Evolutionary conservation across 2,797 vertebrate genomes (phyloP).

Genomic region (Astyanax mexicanus): DNA sequence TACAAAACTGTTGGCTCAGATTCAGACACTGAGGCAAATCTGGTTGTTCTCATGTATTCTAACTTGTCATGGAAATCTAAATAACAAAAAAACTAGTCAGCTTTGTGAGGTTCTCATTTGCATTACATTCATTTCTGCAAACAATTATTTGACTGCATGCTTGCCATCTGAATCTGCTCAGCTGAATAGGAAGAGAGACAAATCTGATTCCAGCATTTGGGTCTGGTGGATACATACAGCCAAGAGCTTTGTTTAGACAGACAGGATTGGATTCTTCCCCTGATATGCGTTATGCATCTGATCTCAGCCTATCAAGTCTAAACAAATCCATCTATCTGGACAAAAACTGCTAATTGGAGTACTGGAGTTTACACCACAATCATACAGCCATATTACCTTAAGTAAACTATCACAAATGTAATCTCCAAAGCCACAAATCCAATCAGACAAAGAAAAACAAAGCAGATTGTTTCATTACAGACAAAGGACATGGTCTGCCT

Average conservation of each 20-base stretch:
- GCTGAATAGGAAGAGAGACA: neutral
- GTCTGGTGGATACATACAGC: neutral
- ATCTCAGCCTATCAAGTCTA: neutral
- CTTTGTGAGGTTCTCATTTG: neutral
- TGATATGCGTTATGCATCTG: neutral
- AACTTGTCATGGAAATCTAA: neutral
- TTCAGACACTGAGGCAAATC: neutral
- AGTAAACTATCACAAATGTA: neutral
- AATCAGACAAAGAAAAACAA: neutral
- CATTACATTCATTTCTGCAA: constrained; percentile 14
- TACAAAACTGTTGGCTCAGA: neutral
- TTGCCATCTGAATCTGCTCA: constrained; percentile 17
- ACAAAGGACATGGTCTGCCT: neutral
- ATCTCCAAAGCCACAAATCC: neutral
- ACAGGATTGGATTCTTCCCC: neutral
- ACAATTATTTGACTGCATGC: neutral
- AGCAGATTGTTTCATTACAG: neutral
- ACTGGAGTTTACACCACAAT: neutral
- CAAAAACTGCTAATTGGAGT: neutral
- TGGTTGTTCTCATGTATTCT: neutral
- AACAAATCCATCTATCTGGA: neutral
- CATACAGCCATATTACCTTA: neutral
- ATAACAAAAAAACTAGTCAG: constrained; percentile 15
- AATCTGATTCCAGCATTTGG: neutral
- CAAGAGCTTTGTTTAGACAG: neutral